Base-by-base conservation (phyloP, 2,888 invertebrate species). In the Parapristionchus giblindavisi region DNA sequence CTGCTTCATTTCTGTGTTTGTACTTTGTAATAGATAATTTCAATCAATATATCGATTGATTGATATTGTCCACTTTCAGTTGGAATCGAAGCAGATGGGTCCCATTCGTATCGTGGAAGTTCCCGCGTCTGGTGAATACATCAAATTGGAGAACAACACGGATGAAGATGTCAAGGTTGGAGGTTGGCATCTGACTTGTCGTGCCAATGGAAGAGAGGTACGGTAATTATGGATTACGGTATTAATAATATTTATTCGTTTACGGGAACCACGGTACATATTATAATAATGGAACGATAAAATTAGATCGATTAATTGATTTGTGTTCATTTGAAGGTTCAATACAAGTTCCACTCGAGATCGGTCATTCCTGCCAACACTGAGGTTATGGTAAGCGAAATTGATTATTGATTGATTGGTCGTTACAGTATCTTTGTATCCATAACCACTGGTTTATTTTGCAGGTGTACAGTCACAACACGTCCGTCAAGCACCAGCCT, bases 81-180 rank as follows among this genome's bases (percentile, higher is more conserved):
- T 60, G 34, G 58, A 72, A 24, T 32, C 29, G 60, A 78, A 81
- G 32, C 82, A 82, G 3, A 76, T 77, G 58, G 84, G 84, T 63
- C 81, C 81, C 43, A 75, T 86, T 24, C 80, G 77, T 61, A 80
- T 86, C 51, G 83, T 81, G 51, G 84, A 84, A 27, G 82, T 81
- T 65, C 82, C 85, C 72, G 81, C 79, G 60, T 79, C 81, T 14
- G 85, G 85, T 14, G 71, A 76, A 34, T 87, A 79, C 78, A 83
- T 87, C 34, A 78, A 79, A 21, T 73, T 87, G 34, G 73, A 76
- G 21, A 87, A 87, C 77, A 84, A 78, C 68, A 77, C 80, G 11
- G 83, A 81, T 21, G 85, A 85, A 60, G 85, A 85, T 51, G 76
- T 85, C 29, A 43, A 75, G n/a, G 75, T 87, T 29, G 87, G 82